Evolutionary conservation across 64 coral and sea anemone genomes (phyloP), one percentile per base, ranked within the genome.

Genomic region (Orbicella faveolata): DNA sequence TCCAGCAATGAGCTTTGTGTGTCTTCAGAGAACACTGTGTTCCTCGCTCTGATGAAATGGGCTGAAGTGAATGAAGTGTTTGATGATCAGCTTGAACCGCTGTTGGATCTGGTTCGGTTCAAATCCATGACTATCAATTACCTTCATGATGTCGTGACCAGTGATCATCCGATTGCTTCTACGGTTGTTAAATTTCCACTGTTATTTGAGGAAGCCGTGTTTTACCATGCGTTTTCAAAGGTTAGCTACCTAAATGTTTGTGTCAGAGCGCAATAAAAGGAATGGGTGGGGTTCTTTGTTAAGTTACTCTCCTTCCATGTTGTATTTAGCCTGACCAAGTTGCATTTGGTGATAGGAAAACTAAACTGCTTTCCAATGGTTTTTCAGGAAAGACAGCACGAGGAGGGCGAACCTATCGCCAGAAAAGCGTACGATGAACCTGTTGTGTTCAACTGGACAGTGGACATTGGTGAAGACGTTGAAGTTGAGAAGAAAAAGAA

Each of bases 181-280:
- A 96, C 95, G 78, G 95, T 96, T 21, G 44, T 83, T 23, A 91
- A 75, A 21, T 96, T 96, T 66, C 70, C 77, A 21, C 77, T 70
- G 51, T 33, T 96, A 69, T 96, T 96, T 88, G 95, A 96, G 35
- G 92, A 96, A 76, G 91, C 95, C 17, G 80, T 96, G 20, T 96
- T 96, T 73, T 96, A 87, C 74, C 92, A 88, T 84, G 95, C 95
- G 5, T 96, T 96, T 63, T 96, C 95, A n/a, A 93, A 96, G 92
- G 95, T 95, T 87, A 64, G 19, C 59, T 26, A 41, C 2, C 6
- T 79, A 14, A 79, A 13, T 2, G 26, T 34, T 30, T 57, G 52
- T 5, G 0, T 6, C 9, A 79, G 30, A 48, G 44, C 5, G 44
- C 44, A 48, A 48, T 6, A 48, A 48, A 48, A 48, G 2, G 44